Conservation (phyloP, 2,888 invertebrate species). For the Piscicola geometra region DNA sequence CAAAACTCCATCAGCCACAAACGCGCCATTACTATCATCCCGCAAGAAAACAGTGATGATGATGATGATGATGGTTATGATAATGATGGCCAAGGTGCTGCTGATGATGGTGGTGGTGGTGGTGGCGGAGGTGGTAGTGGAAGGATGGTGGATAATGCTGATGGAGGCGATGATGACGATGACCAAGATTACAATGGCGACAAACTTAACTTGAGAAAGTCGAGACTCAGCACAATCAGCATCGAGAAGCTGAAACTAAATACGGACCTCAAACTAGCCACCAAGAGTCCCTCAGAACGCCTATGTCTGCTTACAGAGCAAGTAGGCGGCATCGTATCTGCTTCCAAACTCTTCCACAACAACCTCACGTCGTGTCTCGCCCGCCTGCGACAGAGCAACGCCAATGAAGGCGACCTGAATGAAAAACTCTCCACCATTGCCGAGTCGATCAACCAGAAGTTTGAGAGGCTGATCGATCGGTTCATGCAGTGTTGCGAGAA, state of each 20-base stretch:
- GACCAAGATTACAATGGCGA: not conserved
- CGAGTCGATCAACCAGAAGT: conserved; percentile 1
- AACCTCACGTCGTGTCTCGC: conserved; percentile 1
- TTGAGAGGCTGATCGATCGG: not conserved
- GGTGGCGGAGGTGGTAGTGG: not conserved
- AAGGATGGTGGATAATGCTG: not conserved
- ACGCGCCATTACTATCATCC: not conserved
- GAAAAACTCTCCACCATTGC: not conserved
- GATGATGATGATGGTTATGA: not conserved
- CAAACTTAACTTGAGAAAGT: not conserved
- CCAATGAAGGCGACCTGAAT: not conserved
- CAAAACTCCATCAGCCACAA: conserved; percentile 7
- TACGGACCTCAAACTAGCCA: too few relatives aligned
- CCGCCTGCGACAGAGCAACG: not conserved
- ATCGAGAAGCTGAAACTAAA: not conserved
- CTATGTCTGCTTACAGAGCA: not conserved
- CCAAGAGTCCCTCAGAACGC: too few relatives aligned
- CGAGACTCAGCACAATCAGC: not conserved
- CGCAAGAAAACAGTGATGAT: too few relatives aligned
- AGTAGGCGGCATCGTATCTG: not conserved
- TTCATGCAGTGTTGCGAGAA: not conserved
- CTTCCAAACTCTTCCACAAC: not conserved
- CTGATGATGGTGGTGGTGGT: not conserved
- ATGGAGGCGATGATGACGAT: conserved; percentile 14
- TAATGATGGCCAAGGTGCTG: not conserved